Percentiles rank a stretch among this genome's conserved stretches.
These are phyloP conservation scores for Rissa tridactyla DNA, from an alignment of 2,113 vertebrate species.

Conservation along the genomic window DNA sequence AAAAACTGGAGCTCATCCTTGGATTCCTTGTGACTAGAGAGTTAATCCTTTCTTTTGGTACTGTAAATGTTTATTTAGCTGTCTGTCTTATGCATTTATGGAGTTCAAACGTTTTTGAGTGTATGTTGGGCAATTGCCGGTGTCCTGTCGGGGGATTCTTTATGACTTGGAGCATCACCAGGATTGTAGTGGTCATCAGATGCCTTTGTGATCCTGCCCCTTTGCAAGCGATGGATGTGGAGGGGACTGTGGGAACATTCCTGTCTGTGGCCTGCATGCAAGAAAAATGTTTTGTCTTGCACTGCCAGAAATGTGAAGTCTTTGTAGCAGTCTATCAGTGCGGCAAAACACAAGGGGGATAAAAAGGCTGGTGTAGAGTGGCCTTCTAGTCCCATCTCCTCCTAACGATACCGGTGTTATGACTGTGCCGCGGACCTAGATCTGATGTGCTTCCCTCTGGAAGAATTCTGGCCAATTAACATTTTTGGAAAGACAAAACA, in stretches of 20 bases:
- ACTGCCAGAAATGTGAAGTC: neutral
- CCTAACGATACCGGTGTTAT: neutral
- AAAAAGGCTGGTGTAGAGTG: neutral
- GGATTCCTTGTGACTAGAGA: neutral
- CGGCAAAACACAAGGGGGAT: neutral
- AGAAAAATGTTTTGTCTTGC: slow-evolving; percentile 45
- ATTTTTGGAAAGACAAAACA: neutral
- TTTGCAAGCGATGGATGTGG: neutral
- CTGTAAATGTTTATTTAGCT: neutral
- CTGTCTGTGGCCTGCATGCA: neutral
- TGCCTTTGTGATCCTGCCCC: neutral
- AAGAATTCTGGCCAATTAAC: neutral
- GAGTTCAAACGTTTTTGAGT: neutral
- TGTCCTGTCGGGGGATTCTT: neutral
- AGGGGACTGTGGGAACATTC: slow-evolving; percentile 64
- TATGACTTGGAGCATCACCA: slow-evolving; percentile 3
- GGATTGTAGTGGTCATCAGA: neutral
- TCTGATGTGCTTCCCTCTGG: neutral
- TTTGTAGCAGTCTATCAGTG: neutral
- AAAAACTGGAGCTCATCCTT: neutral
- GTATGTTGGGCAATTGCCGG: neutral
- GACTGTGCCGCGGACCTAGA: neutral
- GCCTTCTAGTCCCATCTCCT: neutral
- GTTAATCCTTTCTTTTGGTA: neutral
- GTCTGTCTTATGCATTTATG: neutral